Evolutionary conservation across 2,113 vertebrate genomes (phyloP).

Genomic region (Probosciger aterrimus): DNA sequence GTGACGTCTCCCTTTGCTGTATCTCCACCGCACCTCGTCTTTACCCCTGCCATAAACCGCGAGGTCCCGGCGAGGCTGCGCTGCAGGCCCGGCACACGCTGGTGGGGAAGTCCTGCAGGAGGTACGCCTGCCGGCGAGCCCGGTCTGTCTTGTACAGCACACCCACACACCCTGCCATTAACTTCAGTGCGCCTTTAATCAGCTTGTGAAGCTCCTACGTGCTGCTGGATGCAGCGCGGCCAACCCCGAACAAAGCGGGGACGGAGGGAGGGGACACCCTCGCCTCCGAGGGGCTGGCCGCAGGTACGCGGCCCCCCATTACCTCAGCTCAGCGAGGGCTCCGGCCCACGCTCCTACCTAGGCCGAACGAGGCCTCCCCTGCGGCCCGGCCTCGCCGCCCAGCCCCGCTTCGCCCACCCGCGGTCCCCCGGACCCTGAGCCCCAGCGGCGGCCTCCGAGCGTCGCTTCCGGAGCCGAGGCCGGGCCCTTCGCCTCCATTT

Average conservation of each 20-base stretch:
- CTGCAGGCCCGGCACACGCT: not conserved
- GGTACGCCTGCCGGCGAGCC: not conserved
- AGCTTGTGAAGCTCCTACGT: not conserved
- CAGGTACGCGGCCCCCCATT: not conserved
- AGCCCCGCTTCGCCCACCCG: not conserved
- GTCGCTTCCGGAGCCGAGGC: conserved; percentile 20
- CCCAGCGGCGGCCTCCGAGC: not conserved
- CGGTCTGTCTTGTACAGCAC: not conserved
- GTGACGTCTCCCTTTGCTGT: accelerated
- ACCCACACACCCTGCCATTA: not conserved
- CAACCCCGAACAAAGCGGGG: not conserved
- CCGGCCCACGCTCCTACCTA: not conserved
- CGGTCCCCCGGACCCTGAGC: not conserved
- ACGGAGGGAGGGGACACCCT: not conserved
- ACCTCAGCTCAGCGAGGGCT: not conserved
- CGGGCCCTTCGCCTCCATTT: conserved; percentile 22
- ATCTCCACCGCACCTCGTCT: not conserved
- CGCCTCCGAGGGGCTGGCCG: not conserved
- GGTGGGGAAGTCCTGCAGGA: not conserved
- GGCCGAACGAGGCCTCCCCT: not conserved
- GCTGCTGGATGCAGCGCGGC: not conserved
- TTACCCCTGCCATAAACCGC: not conserved
- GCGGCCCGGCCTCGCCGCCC: not conserved
- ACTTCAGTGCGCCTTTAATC: conserved; percentile 10
- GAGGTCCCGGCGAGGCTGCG: not conserved